Base-by-base conservation (phyloP, 2,113 vertebrate genomes). In the Boulengeromyrus knoepffleri region DNA sequence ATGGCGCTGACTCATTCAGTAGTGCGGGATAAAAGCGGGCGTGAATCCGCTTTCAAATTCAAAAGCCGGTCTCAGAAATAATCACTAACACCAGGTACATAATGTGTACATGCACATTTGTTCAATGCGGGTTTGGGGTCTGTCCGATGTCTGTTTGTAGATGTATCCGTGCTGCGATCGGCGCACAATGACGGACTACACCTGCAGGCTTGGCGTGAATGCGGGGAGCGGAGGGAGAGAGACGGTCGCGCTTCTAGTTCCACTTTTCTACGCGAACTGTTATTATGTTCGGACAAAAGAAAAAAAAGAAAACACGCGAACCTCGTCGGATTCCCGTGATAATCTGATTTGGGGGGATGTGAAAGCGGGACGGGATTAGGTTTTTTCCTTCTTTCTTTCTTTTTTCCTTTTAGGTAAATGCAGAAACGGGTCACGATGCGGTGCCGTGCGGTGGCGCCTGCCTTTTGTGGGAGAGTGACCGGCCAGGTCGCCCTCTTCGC, bases 341-440 rank as follows among this genome's bases (percentile, higher is more conserved):
- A 93, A 95, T 91, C 93, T 93, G 93, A 92, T 94, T 92, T 92
- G 86, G 89, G 90, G 92, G 77, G 91, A 92, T 94, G 95, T 90
- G 94, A 94, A 92, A 89, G 91, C 89, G 89, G 93, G 85, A 53
- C 19, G 17, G 94, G 94, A 95, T 95, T 94, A 95, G 49, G 92
- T 90, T 52, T 6, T 45, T n/a, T 24, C 62, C n/a, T 31, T 70
- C 62, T 31, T 31, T 70, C 27, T 31, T 70, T 70, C 27, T 70
- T 31, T 70, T 27, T 0, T n/a, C 84, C 92, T 88, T 88, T 90
- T 92, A 89, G 91, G 91, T 88, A 83, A 89, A 91, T 50, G 80
- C 74, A 53, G 49, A 87, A 91, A 89, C 90, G 86, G 50, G 90
- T 84, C 89, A 94, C 91, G 91, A 95, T 95, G 94, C 91, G 83